These are phyloP conservation scores for Hylia prasina DNA, from an alignment of 2,113 vertebrate species.

Conservation along the genomic window DNA sequence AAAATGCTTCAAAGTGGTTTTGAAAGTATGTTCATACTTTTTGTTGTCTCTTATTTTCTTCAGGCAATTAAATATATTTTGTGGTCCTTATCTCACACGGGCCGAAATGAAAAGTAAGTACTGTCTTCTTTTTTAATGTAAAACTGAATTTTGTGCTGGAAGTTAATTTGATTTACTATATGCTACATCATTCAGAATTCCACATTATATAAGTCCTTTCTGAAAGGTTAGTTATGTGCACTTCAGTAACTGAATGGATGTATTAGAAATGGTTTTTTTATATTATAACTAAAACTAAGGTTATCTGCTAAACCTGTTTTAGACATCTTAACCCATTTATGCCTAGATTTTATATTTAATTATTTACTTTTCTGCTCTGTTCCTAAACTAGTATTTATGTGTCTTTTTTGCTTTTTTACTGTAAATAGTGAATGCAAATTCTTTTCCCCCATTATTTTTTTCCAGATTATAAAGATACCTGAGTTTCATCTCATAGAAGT, in stretches of 20 bases:
- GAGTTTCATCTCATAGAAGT: neutral
- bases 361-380: neutral
- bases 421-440: neutral
- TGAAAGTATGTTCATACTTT: neutral
- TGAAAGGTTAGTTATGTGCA: neutral
- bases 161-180: neutral
- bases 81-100: conserved; percentile 22
- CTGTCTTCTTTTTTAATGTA: neutral
- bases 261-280: neutral
- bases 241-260: neutral
- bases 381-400: neutral
- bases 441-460: neutral
- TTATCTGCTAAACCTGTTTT: neutral
- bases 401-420: neutral
- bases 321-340: neutral
- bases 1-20: neutral
- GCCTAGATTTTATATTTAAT: neutral
- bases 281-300: neutral
- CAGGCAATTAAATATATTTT: conserved; percentile 62
- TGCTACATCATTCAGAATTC: neutral
- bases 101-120: conserved; percentile 61
- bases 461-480: neutral
- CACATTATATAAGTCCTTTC: neutral
- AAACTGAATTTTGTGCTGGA: neutral
- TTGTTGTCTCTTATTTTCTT: conserved; percentile 32